These are phyloP conservation scores for Hycleus cichorii DNA, from an alignment of 1,140 invertebrate species.

Conservation along the genomic window DNA sequence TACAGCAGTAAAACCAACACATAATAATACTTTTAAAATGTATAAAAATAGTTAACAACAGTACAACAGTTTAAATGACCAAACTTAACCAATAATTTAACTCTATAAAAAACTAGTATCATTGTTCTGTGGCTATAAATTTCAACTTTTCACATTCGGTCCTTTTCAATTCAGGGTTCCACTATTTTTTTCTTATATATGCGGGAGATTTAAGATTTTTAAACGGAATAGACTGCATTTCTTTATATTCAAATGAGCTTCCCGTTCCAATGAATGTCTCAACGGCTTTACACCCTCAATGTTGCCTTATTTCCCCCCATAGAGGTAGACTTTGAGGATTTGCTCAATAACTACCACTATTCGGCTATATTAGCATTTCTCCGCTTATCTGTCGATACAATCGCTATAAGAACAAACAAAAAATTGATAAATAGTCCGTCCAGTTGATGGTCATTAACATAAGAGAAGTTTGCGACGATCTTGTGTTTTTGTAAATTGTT, in stretches of 20 bases:
- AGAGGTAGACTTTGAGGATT: too few relatives aligned
- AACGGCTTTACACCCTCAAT: constrained; percentile 13
- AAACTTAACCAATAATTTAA: constrained; percentile 40
- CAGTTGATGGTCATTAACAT: too few relatives aligned
- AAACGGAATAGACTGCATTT: constrained; percentile 33
- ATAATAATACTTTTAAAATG: neutral
- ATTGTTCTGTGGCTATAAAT: constrained; percentile 40
- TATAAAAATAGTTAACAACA: constrained; percentile 35
- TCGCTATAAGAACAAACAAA: too few relatives aligned
- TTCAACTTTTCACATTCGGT: constrained; percentile 41
- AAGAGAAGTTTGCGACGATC: too few relatives aligned
- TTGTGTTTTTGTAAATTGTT: too few relatives aligned
- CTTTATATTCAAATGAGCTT: constrained; percentile 37
- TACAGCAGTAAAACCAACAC: neutral
- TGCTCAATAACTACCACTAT: too few relatives aligned
- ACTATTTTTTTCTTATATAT: constrained; percentile 25
- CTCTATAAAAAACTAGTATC: constrained; percentile 39
- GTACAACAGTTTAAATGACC: constrained; percentile 33
- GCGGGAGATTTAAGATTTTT: constrained; percentile 32
- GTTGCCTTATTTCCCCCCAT: neutral
- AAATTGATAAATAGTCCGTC: too few relatives aligned
- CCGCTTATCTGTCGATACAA: too few relatives aligned
- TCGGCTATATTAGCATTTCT: too few relatives aligned
- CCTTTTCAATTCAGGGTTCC: constrained; percentile 36
- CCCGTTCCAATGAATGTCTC: constrained; percentile 6